A percentile compares a stretch with the other conserved stretches of the same genome.
Evolutionary conservation across 2,113 vertebrate species (phyloP).

Genomic region (Xyrauchen texanus): DNA sequence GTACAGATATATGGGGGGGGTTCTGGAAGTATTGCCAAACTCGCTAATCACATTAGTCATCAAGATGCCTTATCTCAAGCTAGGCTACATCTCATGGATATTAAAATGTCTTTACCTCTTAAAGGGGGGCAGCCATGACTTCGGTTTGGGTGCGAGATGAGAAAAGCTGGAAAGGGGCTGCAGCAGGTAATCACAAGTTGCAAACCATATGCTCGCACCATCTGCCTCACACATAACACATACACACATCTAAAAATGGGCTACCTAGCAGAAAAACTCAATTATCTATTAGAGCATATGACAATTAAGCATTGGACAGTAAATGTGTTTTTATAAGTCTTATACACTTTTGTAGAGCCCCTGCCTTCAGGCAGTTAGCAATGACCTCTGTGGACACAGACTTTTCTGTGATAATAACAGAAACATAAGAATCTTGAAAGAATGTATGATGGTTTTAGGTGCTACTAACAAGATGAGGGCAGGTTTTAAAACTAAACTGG

Average conservation of each 20-base stretch:
- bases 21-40: constrained; percentile 4
- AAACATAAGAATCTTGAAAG: neutral
- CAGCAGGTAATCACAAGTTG: constrained; percentile 67
- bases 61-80: constrained; percentile 44
- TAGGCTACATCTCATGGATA: constrained; percentile 53
- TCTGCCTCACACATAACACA: constrained; percentile 62
- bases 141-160: constrained; percentile 48
- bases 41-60: constrained; percentile 48
- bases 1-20: neutral
- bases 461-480: neutral
- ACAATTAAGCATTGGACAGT: constrained; percentile 51
- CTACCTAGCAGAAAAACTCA: constrained; percentile 49
- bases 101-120: constrained; percentile 60
- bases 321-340: constrained; percentile 17
- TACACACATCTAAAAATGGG: constrained; percentile 47
- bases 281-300: constrained; percentile 56
- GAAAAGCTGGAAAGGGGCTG: constrained; percentile 59
- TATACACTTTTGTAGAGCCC: neutral
- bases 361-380: neutral
- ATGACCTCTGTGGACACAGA: neutral
- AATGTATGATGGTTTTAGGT: neutral
- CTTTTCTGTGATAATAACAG: neutral
- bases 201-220: constrained; percentile 75
- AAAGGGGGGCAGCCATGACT: constrained; percentile 49
- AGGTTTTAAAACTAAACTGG: too few relatives aligned